These are phyloP conservation scores for Rhyacophila evoluta DNA, from an alignment of 2,888 invertebrate genomes.

Conservation along the genomic window DNA sequence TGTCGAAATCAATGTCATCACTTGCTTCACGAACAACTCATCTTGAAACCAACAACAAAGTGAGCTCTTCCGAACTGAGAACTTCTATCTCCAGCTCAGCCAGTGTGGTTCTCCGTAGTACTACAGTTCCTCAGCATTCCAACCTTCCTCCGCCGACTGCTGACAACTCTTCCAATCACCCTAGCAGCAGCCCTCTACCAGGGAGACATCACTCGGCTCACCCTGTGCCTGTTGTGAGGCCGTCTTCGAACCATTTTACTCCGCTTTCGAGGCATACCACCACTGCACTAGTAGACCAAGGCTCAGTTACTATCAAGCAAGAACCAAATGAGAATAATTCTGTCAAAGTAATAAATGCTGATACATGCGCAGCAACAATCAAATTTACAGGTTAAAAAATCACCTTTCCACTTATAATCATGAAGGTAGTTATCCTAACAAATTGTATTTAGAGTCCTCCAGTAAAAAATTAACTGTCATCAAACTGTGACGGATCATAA, in stretches of 20 bases:
- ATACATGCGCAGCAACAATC: neutral
- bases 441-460: no score
- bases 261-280: neutral
- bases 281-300: constrained; percentile 15
- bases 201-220: neutral
- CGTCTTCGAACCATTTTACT: constrained; percentile 27
- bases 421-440: no score
- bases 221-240: constrained; percentile 35
- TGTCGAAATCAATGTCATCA: constrained; percentile 58
- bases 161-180: neutral
- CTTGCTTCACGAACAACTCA: constrained; percentile 51
- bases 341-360: neutral
- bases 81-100: constrained; percentile 55
- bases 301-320: neutral
- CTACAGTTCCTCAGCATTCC: constrained; percentile 43
- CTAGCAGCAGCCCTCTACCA: neutral
- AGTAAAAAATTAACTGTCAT: no score
- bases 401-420: no score
- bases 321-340: neutral
- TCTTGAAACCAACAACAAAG: constrained; percentile 58
- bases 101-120: constrained; percentile 54
- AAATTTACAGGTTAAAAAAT: constrained; percentile 17
- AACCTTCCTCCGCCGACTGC: neutral
- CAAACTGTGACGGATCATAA: no score
- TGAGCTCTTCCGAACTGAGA: constrained; percentile 55